Percentiles rank a stretch among this genome's conserved stretches.
These are phyloP conservation scores for Ctenochaetus hawaiiensis DNA, from an alignment of 2,797 vertebrate species.

Conservation along the genomic window DNA sequence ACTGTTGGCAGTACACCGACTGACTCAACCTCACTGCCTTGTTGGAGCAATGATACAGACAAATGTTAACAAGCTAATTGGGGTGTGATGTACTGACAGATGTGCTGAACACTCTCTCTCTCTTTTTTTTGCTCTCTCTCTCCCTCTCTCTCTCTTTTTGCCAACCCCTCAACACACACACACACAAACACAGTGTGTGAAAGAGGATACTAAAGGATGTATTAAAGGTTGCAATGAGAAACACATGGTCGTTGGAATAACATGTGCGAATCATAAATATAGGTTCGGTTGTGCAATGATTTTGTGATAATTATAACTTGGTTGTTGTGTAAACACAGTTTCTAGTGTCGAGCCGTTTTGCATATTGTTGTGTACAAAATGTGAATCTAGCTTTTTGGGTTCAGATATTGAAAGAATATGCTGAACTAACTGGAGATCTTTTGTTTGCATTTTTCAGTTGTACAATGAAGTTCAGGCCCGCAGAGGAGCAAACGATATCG, in stretches of 20 bases:
- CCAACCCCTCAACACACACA: slow-evolving; percentile 8
- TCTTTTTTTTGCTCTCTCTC: slow-evolving; percentile 2
- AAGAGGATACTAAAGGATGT: slow-evolving; percentile 66
- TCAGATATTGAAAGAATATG: background rate
- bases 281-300: slow-evolving; percentile 34
- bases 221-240: slow-evolving; percentile 47
- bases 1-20: slow-evolving; percentile 56
- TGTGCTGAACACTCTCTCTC: slow-evolving; percentile 29
- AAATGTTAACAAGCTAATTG: slow-evolving; percentile 85
- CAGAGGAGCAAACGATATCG: slow-evolving; percentile 86
- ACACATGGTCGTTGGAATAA: slow-evolving; percentile 38
- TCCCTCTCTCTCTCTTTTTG: slow-evolving; percentile 9
- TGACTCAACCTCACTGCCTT: slow-evolving; percentile 53
- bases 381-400: background rate
- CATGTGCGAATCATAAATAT: slow-evolving; percentile 53
- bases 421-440: background rate
- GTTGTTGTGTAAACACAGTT: slow-evolving; percentile 40
- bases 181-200: slow-evolving; percentile 50
- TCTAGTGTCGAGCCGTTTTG: background rate
- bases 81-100: slow-evolving; percentile 71
- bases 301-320: slow-evolving; percentile 35
- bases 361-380: background rate
- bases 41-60: slow-evolving; percentile 68
- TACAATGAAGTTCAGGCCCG: slow-evolving; percentile 96
- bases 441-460: slow-evolving; percentile 85